phyloP scores from a whole-genome alignment of 92 coral and sea anemone species.

The Montipora capitata region DNA sequence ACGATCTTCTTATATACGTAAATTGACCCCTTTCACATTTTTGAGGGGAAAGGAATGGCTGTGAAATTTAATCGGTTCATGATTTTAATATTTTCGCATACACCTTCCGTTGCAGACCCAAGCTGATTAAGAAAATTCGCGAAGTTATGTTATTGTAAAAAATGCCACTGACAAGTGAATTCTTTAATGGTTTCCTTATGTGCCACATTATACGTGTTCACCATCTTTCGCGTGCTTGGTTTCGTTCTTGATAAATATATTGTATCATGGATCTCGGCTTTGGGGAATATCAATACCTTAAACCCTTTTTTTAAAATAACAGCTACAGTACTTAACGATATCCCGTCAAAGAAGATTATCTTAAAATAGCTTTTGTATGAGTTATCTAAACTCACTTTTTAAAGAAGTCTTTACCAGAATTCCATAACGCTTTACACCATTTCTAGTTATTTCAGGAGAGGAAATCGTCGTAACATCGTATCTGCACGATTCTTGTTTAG shows the following conservation, averaged over 20 bases:
- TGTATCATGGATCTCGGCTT: background rate
- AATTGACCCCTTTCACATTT: too few relatives aligned
- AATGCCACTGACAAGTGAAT: background rate
- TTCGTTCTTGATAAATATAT: background rate
- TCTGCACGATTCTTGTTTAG: background rate
- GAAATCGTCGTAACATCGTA: background rate
- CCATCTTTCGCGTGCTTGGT: background rate
- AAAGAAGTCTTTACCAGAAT: background rate
- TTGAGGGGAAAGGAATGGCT: background rate
- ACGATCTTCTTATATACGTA: too few relatives aligned
- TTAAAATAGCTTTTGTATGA: too few relatives aligned
- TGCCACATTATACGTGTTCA: background rate
- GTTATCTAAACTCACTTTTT: background rate
- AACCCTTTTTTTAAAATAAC: background rate
- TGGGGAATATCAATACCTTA: too few relatives aligned
- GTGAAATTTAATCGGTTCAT: background rate
- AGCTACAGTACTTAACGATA: too few relatives aligned
- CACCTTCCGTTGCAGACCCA: too few relatives aligned
- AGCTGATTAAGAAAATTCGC: background rate
- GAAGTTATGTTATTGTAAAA: background rate
- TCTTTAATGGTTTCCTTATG: background rate
- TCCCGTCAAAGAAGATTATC: too few relatives aligned
- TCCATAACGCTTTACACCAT: too few relatives aligned
- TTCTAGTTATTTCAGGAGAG: background rate
- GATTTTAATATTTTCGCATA: too few relatives aligned